These are phyloP conservation scores for Muntiacus muntjak DNA, from an alignment of 2,113 vertebrate genomes.

Conservation along the genomic window DNA sequence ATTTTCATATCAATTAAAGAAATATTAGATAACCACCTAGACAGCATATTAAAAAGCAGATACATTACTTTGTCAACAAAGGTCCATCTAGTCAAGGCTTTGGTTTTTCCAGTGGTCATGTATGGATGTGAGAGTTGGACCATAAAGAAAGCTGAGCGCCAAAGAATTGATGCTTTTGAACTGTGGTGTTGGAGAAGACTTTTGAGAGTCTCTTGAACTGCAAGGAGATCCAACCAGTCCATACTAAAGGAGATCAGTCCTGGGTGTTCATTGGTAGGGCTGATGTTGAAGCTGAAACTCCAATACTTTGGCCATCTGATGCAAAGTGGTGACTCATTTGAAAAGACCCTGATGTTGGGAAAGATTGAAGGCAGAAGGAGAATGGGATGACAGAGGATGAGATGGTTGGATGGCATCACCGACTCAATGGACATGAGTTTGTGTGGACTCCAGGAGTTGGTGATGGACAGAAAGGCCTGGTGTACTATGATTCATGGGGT, in stretches of 20 bases:
- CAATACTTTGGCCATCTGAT: not conserved
- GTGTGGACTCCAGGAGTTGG: not conserved
- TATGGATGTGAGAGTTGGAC: not conserved
- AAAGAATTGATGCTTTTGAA: not conserved
- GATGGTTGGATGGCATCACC: not conserved
- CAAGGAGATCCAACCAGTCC: not conserved
- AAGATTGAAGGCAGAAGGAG: not conserved
- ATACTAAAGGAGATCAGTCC: not conserved
- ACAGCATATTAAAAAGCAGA: not conserved
- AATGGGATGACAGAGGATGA: not conserved
- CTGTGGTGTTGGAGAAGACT: not conserved
- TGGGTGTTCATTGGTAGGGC: fast-evolving
- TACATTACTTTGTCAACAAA: not conserved
- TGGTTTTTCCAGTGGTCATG: not conserved
- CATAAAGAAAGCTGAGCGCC: fast-evolving
- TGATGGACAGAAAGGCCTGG: not conserved
- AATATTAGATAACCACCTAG: not conserved
- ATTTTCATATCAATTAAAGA: not conserved
- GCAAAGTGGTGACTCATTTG: not conserved
- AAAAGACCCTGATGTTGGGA: not conserved
- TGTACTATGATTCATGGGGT: not conserved
- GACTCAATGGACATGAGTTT: not conserved
- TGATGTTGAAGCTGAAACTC: not conserved
- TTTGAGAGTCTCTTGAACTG: not conserved
- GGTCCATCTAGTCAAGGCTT: not conserved